phyloP scores from a whole-genome alignment of 2,888 invertebrate species.

The Athalia cordata region DNA sequence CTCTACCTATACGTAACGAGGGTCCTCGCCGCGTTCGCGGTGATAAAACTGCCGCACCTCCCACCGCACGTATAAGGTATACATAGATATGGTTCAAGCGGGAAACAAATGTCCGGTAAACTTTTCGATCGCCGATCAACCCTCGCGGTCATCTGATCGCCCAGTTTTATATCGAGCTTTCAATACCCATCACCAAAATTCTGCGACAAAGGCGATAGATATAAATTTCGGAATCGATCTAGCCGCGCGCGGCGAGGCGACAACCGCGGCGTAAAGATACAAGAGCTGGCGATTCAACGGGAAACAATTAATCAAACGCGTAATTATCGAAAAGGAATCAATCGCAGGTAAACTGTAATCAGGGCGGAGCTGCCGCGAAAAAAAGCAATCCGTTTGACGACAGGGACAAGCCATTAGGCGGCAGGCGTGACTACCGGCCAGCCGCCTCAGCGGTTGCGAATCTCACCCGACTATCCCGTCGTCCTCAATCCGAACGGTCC shows the following conservation, averaged over 20 bases:
- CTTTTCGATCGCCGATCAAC: neutral
- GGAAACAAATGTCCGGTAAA: neutral
- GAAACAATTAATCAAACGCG: conserved; percentile 59
- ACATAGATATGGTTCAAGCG: too few species aligned
- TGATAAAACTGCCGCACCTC: conserved; percentile 20
- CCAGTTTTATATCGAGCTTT: neutral
- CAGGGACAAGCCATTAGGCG: conserved; percentile 42
- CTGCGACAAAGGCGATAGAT: neutral
- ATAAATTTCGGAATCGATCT: conserved; percentile 8
- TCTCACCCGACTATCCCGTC: conserved; percentile 28
- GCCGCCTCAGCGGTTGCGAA: neutral
- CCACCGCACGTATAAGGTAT: too few species aligned
- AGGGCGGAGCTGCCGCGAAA: conserved; percentile 22
- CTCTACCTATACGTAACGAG: conserved; percentile 13
- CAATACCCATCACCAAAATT: conserved; percentile 9
- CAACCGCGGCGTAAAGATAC: conserved; percentile 6
- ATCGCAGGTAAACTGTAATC: conserved; percentile 55
- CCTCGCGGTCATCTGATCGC: too few species aligned
- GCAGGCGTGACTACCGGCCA: conserved; percentile 8
- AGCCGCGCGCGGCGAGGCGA: neutral
- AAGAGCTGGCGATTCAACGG: conserved; percentile 25
- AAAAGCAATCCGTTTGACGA: conserved; percentile 37
- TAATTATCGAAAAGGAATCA: conserved; percentile 70
- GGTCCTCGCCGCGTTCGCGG: conserved; percentile 1
- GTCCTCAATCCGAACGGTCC: neutral